Percentiles rank a stretch among this genome's conserved stretches.
Evolutionary conservation across 2,113 vertebrate genomes (phyloP).

Genomic region (Lathamus discolor): DNA sequence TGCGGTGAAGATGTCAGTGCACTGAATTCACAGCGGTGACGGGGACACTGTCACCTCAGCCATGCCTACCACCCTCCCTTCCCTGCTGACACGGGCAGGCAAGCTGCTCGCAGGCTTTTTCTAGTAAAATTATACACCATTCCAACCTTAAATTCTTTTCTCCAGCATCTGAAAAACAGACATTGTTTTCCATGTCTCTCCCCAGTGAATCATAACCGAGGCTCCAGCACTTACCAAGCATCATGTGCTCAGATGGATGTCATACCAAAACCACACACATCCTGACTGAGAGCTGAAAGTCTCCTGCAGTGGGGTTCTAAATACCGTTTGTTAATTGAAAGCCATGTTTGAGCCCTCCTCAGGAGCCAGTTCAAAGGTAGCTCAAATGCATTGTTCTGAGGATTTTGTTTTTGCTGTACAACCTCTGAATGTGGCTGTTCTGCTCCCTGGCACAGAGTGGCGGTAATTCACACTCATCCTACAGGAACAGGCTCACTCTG

Average conservation of each 20-base stretch:
- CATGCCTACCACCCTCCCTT: neutral
- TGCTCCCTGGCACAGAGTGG: neutral
- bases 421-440: neutral
- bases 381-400: neutral
- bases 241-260: slow-evolving; percentile 37
- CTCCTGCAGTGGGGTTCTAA: neutral
- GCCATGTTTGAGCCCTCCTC: neutral
- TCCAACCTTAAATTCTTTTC: neutral
- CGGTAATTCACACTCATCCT: neutral
- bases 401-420: neutral
- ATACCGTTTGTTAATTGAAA: neutral
- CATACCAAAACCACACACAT: slow-evolving; percentile 54
- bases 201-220: slow-evolving; percentile 27
- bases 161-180: slow-evolving; percentile 10
- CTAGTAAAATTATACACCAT: neutral
- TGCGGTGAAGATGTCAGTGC: neutral
- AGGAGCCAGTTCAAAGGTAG: neutral
- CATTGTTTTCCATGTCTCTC: slow-evolving; percentile 27
- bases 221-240: slow-evolving; percentile 30
- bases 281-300: slow-evolving; percentile 4
- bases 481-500: neutral
- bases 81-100: neutral
- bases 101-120: neutral
- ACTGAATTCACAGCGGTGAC: rapidly evolving
- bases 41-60: rapidly evolving